These are phyloP conservation scores for Drosophila aff. DNA, from an alignment of 1,140 invertebrate species.

Conservation along the genomic window DNA sequence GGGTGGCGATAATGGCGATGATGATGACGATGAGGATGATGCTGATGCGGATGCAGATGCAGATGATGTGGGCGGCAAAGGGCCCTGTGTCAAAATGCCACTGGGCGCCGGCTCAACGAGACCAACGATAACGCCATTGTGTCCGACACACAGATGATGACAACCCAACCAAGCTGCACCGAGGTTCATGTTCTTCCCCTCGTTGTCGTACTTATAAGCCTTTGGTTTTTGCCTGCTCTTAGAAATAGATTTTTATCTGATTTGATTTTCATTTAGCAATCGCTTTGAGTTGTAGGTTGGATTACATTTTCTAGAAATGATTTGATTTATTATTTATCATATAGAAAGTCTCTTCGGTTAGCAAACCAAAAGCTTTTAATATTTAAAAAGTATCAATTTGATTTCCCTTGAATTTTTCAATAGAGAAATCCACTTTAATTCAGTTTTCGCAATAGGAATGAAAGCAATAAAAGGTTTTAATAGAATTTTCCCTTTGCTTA, in stretches of 20 bases:
- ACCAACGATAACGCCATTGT: conserved; percentile 23
- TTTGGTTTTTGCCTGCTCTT: conserved; percentile 19
- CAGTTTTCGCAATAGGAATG: not conserved
- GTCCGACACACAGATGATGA: conserved; percentile 70
- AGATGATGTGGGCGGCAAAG: conserved; percentile 14
- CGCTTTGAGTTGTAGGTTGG: not conserved
- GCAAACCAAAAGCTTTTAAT: not conserved
- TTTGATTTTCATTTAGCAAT: not conserved
- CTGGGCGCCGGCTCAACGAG: conserved; percentile 22
- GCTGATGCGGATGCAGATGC: not conserved
- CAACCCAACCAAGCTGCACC: conserved; percentile 66
- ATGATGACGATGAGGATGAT: conserved; percentile 13
- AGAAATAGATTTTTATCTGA: not conserved
- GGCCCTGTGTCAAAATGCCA: conserved; percentile 11
- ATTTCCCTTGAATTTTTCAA: not conserved
- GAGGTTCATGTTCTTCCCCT: conserved; percentile 74
- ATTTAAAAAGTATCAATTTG: not conserved
- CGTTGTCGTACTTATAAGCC: conserved; percentile 21
- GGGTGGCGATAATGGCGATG: conserved; percentile 7
- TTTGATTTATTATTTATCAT: not conserved
- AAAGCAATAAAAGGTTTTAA: not conserved
- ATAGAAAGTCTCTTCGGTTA: not conserved
- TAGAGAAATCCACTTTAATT: not conserved
- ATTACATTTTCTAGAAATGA: not conserved
- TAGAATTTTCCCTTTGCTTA: not conserved